phyloP scores from a whole-genome alignment of 2,888 invertebrate genomes.

The Strigamia transsilvanica region DNA sequence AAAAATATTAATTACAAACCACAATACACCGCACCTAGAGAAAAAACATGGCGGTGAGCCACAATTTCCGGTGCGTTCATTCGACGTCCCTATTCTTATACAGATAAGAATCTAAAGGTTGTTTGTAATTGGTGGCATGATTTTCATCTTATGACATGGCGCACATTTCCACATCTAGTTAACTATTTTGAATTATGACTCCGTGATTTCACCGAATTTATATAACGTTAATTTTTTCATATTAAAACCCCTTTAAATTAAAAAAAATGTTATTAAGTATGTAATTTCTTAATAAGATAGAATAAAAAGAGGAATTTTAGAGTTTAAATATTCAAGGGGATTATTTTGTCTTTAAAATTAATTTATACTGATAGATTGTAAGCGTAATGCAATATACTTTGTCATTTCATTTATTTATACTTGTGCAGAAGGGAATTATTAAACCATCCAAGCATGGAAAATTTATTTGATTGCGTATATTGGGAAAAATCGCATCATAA shows the following conservation, averaged over 20 bases:
- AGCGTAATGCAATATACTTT: not conserved
- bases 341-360: not conserved
- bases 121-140: constrained; percentile 48
- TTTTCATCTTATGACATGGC: constrained; percentile 40
- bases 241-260: not conserved
- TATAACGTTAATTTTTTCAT: constrained; percentile 24
- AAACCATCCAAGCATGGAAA: constrained; percentile 6
- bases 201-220: constrained; percentile 32
- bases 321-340: not conserved
- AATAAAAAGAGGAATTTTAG: no score
- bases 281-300: no score
- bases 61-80: constrained; percentile 48
- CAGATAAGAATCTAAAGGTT: constrained; percentile 41
- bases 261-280: not conserved
- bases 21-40: constrained; percentile 39
- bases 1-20: constrained; percentile 49
- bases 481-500: constrained; percentile 30
- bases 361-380: not conserved
- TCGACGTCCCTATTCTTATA: constrained; percentile 32
- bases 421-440: not conserved
- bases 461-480: constrained; percentile 40
- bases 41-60: constrained; percentile 43
- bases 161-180: constrained; percentile 48
- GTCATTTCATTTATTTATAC: constrained; percentile 6
- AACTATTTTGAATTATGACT: constrained; percentile 23